These are phyloP conservation scores for Apotomis capreana DNA, from an alignment of 2,888 invertebrate genomes.

Conservation along the genomic window DNA sequence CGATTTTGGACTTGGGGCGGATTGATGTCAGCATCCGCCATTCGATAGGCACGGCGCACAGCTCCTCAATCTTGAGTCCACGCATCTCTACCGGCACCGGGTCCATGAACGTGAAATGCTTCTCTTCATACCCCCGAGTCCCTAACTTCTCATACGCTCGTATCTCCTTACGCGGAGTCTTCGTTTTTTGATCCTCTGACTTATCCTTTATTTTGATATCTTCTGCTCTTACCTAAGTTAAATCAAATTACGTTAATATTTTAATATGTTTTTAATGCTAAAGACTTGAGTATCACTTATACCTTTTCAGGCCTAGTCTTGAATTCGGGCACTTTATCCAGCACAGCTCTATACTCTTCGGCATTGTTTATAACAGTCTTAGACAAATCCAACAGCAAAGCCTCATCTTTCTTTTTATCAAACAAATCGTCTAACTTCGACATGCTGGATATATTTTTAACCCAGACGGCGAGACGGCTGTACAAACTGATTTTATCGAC, in stretches of 20 bases:
- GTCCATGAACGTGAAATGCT: constrained; percentile 84
- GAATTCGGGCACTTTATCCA: constrained; percentile 95
- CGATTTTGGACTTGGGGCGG: constrained; percentile 91
- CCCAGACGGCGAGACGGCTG: constrained; percentile 33
- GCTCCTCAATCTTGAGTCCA: constrained; percentile 87
- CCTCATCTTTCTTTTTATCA: constrained; percentile 92
- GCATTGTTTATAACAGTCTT: constrained; percentile 89
- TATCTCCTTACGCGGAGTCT: constrained; percentile 88
- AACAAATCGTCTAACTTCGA: constrained; percentile 92
- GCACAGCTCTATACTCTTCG: constrained; percentile 91
- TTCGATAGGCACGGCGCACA: constrained; percentile 93
- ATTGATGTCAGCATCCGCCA: constrained; percentile 97
- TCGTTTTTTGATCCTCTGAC: constrained; percentile 87
- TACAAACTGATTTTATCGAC: constrained; percentile 59
- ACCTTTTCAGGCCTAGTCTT: constrained; percentile 95
- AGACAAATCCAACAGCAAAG: constrained; percentile 92
- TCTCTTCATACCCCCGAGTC: constrained; percentile 83
- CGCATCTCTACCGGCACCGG: constrained; percentile 93
- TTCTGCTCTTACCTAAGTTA: constrained; percentile 86
- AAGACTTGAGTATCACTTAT: constrained; percentile 40
- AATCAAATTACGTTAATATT: constrained; percentile 1
- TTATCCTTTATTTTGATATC: constrained; percentile 90
- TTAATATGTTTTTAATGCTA: neutral
- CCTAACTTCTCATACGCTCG: constrained; percentile 85
- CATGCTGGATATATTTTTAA: constrained; percentile 57